phyloP scores from a whole-genome alignment of 2,113 vertebrate species.

The Dicentrarchus labrax region DNA sequence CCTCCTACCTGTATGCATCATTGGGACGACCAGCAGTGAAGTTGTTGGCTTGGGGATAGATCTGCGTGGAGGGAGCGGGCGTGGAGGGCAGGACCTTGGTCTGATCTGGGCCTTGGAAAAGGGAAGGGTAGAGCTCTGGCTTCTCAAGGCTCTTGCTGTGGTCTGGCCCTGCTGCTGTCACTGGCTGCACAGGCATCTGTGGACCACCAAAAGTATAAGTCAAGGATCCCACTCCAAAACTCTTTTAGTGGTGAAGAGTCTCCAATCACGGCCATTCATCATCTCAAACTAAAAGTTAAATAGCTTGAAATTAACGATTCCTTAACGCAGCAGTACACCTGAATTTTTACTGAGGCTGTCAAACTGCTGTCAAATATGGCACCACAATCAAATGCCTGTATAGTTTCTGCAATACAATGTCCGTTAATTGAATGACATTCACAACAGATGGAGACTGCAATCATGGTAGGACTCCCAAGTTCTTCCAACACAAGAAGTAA shows the following conservation, averaged over 20 bases:
- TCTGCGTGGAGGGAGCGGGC: conserved; percentile 85
- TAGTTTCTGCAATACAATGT: background rate
- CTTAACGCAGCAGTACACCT: background rate
- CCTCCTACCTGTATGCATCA: conserved; percentile 90
- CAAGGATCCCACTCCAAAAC: background rate
- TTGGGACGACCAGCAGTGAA: conserved; percentile 84
- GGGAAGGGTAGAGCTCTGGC: conserved; percentile 81
- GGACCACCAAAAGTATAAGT: background rate
- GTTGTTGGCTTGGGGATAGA: conserved; percentile 88
- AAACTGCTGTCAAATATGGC: background rate
- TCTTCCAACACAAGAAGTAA: background rate
- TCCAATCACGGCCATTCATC: background rate
- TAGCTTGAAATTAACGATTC: background rate
- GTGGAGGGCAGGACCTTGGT: conserved; percentile 88
- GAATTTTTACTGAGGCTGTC: background rate
- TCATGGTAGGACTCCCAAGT: background rate
- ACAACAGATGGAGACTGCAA: background rate
- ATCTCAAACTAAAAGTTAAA: background rate
- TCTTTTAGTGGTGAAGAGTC: background rate
- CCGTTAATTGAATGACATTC: background rate
- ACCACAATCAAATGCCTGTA: background rate
- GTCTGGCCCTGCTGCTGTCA: conserved; percentile 84
- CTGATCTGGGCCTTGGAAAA: conserved; percentile 85
- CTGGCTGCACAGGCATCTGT: conserved; percentile 89
- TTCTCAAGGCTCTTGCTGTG: conserved; percentile 90